These are phyloP conservation scores for Cyclopterus lumpus DNA, from an alignment of 2,797 vertebrate genomes.

Conservation along the genomic window DNA sequence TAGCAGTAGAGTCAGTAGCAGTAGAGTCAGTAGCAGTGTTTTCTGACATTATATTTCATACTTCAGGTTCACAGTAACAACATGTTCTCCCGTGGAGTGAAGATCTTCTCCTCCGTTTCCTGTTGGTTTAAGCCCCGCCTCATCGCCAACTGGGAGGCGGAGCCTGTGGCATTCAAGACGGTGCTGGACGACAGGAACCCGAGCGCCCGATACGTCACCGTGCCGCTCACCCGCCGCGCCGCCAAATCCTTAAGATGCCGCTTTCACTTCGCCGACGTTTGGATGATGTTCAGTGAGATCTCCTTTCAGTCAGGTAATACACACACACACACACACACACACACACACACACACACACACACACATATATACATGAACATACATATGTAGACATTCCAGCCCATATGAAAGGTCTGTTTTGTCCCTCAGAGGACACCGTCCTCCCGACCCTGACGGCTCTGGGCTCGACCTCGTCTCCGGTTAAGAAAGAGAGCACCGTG, in stretches of 20 bases:
- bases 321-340: background rate
- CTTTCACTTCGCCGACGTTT: conserved; percentile 89
- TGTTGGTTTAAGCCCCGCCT: conserved; percentile 88
- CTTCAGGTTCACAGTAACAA: conserved; percentile 94
- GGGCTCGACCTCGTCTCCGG: conserved; percentile 41
- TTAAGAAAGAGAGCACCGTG: conserved; percentile 19
- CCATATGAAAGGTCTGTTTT: too few species aligned
- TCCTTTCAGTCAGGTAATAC: conserved; percentile 90
- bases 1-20: too few species aligned
- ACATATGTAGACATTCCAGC: too few species aligned
- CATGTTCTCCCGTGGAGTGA: conserved; percentile 91
- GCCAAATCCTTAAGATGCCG: conserved; percentile 88
- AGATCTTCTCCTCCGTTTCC: conserved; percentile 90
- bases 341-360: too few species aligned
- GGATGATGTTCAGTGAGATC: conserved; percentile 96
- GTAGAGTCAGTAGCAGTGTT: too few species aligned
- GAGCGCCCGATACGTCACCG: conserved; percentile 90
- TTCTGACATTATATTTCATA: too few species aligned
- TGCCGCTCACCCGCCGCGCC: conserved; percentile 85
- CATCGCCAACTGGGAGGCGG: conserved; percentile 83
- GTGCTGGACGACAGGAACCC: conserved; percentile 93
- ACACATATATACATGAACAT: too few species aligned
- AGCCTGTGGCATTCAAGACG: conserved; percentile 83
- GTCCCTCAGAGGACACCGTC: conserved; percentile 75
- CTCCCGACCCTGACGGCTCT: conserved; percentile 68